Base-by-base conservation (phyloP, 2,888 invertebrate species). In the Platypus cylindrus region DNA sequence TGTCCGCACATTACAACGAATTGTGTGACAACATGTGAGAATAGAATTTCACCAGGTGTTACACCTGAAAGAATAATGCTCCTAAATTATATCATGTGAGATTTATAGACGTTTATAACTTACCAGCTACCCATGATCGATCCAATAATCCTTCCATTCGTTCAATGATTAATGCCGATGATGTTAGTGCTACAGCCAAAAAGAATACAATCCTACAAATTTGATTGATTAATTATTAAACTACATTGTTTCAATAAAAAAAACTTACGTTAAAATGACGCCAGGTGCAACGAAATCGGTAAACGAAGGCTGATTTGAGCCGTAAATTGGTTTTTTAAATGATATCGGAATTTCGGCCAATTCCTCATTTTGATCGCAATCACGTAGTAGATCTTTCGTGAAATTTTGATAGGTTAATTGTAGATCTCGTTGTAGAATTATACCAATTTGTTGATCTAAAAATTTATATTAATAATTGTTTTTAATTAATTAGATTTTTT, bases 241-340 rank as follows among this genome's bases (percentile, higher is more conserved):
- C 8, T 17, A 29, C n/a, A 4, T 7, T 4, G 22, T 32, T 23
- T 33, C 16, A 17, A 34, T 23, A 18, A 8, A 22, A 23, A 11
- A 9, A 32, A 69, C 79, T 76, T 63, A 89, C 87, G 87, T 89
- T 47, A 93, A 65, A 51, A 93, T 90, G 43, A 94, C 89, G 46
- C 93, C 93, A 26, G 93, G 93, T 9, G 93, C 93, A 40, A 94
- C 93, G 63, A 93, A 94, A 62, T 93, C 90, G 1, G 91, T 91
- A 56, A 94, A 94, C 9, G 85, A 89, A 2, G 93, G 90, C 56
- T 86, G 79, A 59, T 75, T 81, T 37, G 78, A 78, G 33, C 89
- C 90, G 59, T 89, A 90, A 54, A 90, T 83, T 25, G 90, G 89
- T 41, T 84, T 75, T 55, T 80, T 78, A 64, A 89, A 87, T 63